Evolutionary conservation across 2,888 invertebrate genomes (phyloP), one percentile per base, ranked within the genome.

Genomic region (Protonemura montana): DNA sequence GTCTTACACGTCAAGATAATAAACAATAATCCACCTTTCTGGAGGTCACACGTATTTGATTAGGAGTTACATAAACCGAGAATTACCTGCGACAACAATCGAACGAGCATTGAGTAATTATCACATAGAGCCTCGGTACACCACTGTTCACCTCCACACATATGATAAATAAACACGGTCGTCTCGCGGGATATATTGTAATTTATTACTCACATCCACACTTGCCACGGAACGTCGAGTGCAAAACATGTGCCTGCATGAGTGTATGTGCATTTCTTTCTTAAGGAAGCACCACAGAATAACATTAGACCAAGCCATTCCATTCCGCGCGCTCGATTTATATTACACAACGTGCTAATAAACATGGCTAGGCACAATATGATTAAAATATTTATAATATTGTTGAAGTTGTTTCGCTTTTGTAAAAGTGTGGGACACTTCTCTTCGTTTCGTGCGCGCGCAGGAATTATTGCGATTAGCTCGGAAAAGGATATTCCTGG

Each of bases 1-100:
- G 7, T 16, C 59, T 59, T 59, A 59, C 7, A 59, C 59, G 21
- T n/a, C 59, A 27, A 30, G 28, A 81, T n/a, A 81, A 81, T 81
- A 81, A 84, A 84, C 84, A 84, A 84, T 84, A 59, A 25, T 76
- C 29, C 7, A 25, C 10, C 25, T 0, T 76, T 42, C 76, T 84
- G 84, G 76, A 84, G 59, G 84, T 21, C 76, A 84, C 84, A 84
- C 84, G 84, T 84, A 84, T 83, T 83, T 83, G 83, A 83, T 83
- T 83, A 83, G 83, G 26, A 81, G 81, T 81, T 81, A 81, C 81
- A 81, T 81, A 81, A 81, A 81, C 30, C 30, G 29, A 81, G 10
- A 78, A 28, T 28, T 78, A 28, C 27, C 78, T 78, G 78, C 27
- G 78, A 78, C 42, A 35, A 83, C 42, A 83, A 42, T 83, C 41